A percentile compares a stretch with the other conserved stretches of the same genome.
Evolutionary conservation across 2,888 invertebrate species (phyloP).

Genomic region (Eupithecia exiguata): DNA sequence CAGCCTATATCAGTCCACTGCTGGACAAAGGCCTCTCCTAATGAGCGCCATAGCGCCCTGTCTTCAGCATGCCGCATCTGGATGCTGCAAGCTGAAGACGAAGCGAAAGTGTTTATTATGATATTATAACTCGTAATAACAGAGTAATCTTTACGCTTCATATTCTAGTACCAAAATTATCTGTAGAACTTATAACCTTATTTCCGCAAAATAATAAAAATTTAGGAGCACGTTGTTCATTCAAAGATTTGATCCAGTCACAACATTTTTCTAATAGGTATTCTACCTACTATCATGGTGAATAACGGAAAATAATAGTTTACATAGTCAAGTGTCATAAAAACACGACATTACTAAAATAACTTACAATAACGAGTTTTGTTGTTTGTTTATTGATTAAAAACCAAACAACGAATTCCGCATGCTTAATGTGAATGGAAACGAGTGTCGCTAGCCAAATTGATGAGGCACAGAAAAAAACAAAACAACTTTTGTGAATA

Average conservation of each 20-base stretch:
- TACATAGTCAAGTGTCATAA: constrained; percentile 13
- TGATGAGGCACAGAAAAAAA: neutral
- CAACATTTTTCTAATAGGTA: neutral
- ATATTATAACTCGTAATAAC: too few relatives aligned
- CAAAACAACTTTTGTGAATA: neutral
- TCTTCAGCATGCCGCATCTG: too few relatives aligned
- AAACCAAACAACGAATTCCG: constrained; percentile 1
- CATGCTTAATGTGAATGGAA: neutral
- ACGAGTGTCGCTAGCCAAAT: neutral
- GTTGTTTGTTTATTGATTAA: constrained; percentile 6
- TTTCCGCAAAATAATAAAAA: constrained; percentile 24
- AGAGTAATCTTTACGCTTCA: neutral
- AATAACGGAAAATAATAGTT: constrained; percentile 23
- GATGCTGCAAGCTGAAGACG: too few relatives aligned
- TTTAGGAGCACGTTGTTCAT: constrained; percentile 3
- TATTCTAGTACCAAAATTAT: neutral
- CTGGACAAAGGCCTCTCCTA: too few relatives aligned
- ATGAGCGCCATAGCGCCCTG: too few relatives aligned
- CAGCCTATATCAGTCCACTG: too few relatives aligned
- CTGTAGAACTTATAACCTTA: neutral
- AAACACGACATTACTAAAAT: constrained; percentile 1
- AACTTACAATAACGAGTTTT: neutral
- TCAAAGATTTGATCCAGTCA: constrained; percentile 29
- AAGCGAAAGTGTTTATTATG: too few relatives aligned
- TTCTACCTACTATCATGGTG: too few relatives aligned